These are phyloP conservation scores for Colaptes auratus DNA, from an alignment of 2,113 vertebrate species.

Conservation along the genomic window DNA sequence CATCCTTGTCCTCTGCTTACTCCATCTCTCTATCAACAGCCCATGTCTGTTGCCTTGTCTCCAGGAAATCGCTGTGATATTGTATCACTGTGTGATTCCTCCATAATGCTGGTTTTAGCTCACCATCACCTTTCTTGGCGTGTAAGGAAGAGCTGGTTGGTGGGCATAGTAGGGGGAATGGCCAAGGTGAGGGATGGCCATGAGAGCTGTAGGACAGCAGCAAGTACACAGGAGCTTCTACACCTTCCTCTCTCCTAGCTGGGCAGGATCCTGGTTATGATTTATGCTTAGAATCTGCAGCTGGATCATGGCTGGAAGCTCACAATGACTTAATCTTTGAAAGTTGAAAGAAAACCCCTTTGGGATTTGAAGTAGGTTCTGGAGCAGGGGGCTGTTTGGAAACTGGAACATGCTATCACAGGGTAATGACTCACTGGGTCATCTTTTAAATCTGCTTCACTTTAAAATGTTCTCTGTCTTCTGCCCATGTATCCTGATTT, in stretches of 20 bases:
- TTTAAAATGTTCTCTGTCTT: neutral
- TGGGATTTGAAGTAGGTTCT: neutral
- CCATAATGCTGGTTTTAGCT: too few species aligned
- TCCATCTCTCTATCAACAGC: neutral
- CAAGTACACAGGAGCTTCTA: too few species aligned
- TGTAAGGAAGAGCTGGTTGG: too few species aligned
- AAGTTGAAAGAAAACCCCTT: neutral
- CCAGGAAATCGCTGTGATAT: neutral
- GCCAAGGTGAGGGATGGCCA: too few species aligned
- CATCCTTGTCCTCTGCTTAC: neutral
- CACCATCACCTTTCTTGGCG: too few species aligned
- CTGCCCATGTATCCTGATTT: too few species aligned
- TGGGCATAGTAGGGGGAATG: too few species aligned
- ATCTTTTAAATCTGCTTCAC: neutral
- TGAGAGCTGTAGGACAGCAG: too few species aligned
- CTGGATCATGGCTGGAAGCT: neutral
- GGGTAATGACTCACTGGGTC: neutral
- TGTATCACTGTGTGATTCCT: neutral
- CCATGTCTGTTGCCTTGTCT: accelerated
- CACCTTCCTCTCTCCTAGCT: too few species aligned
- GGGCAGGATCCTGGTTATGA: neutral
- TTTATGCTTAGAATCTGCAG: neutral
- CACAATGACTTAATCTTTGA: neutral
- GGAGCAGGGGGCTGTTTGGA: neutral
- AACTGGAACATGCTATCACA: neutral